Percentiles rank a stretch among this genome's conserved stretches.
Conservation (phyloP, 2,888 invertebrate species). For the Cacoxenus indagator region DNA sequence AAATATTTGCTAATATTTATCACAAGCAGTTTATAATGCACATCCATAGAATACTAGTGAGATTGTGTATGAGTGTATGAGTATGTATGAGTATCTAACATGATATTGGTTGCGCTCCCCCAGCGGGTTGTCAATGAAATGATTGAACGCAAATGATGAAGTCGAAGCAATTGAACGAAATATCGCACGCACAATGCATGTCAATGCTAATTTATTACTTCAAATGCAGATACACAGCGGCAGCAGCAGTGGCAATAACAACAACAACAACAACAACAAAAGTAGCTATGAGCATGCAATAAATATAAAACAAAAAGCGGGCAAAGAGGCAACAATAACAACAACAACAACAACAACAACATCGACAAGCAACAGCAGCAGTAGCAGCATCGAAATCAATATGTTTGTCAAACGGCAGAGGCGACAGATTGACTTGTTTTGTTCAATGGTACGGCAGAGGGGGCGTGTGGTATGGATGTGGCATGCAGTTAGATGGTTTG, state of each 20-base stretch:
- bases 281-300: constrained; percentile 6
- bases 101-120: constrained; percentile 40
- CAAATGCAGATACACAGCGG: constrained; percentile 37
- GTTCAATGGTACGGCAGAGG: no score
- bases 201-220: constrained; percentile 53
- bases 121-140: constrained; percentile 25
- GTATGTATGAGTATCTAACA: constrained; percentile 38
- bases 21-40: constrained; percentile 19
- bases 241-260: constrained; percentile 29
- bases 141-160: constrained; percentile 23
- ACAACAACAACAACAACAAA: constrained; percentile 40
- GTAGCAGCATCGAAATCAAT: neutral
- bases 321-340: constrained; percentile 36
- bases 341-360: constrained; percentile 18
- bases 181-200: constrained; percentile 39
- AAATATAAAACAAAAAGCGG: neutral
- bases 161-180: neutral
- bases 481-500: no score
- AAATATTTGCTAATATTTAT: constrained; percentile 31
- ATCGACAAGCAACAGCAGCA: constrained; percentile 5
- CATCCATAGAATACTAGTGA: constrained; percentile 4
- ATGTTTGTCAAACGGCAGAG: neutral
- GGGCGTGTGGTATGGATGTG: no score
- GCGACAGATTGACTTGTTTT: neutral
- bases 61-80: constrained; percentile 21